phyloP scores from a whole-genome alignment of 1,140 invertebrate genomes.

The Alviniconcha marisindica region DNA sequence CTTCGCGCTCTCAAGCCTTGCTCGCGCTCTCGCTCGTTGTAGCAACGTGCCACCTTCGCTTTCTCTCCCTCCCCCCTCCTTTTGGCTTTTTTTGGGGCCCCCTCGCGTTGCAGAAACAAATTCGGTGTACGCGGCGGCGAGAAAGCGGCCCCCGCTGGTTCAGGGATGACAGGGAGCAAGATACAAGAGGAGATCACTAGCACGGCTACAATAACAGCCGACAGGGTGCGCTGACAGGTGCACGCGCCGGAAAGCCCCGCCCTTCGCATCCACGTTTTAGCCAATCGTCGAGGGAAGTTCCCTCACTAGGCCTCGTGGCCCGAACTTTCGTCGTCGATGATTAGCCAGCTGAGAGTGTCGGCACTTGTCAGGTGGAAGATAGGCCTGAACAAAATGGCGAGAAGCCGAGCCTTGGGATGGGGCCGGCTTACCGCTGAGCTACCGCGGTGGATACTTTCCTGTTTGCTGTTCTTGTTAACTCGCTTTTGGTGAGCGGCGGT shows the following conservation, averaged over 20 bases:
- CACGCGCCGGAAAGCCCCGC: conserved; percentile 34
- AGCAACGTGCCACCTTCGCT: background rate
- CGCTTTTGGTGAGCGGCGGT: too few relatives aligned
- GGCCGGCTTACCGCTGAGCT: background rate
- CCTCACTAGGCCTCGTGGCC: background rate
- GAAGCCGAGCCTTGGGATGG: background rate
- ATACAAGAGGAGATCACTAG: conserved; percentile 36
- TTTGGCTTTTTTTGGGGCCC: background rate
- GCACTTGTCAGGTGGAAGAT: background rate
- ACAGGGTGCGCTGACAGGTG: conserved; percentile 41
- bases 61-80: background rate
- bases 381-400: background rate
- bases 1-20: too few relatives aligned
- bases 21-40: background rate
- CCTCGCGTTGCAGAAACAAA: background rate
- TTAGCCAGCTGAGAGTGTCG: background rate
- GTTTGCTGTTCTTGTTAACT: too few relatives aligned
- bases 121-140: background rate
- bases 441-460: background rate
- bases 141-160: background rate
- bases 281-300: background rate
- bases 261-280: background rate
- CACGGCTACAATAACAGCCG: conserved; percentile 40
- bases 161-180: conserved; percentile 19
- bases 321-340: background rate